phyloP scores from a whole-genome alignment of 2,113 vertebrate species.

The Alethe castanea region DNA sequence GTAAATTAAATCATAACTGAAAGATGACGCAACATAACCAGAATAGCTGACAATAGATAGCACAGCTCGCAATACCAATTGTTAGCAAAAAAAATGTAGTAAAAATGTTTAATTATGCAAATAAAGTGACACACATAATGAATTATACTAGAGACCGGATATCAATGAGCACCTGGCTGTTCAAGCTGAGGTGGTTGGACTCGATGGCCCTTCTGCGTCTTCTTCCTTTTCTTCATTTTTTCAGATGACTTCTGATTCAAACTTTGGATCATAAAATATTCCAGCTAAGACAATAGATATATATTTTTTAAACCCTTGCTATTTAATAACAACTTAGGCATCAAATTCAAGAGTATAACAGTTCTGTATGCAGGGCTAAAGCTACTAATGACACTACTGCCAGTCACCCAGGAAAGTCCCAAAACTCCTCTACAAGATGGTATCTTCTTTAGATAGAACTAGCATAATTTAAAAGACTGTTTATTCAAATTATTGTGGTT shows the following conservation, averaged over 20 bases:
- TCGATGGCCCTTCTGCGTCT: constrained; percentile 78
- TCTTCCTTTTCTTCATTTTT: constrained; percentile 86
- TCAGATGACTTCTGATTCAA: constrained; percentile 94
- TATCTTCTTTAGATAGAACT: neutral
- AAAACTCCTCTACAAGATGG: neutral
- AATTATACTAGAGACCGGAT: neutral
- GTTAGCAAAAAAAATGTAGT: neutral
- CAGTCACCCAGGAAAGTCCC: neutral
- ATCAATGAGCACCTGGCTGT: constrained; percentile 82
- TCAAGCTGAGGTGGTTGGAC: constrained; percentile 88
- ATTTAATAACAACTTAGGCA: neutral
- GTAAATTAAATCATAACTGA: neutral
- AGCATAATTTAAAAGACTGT: neutral
- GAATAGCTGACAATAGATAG: neutral
- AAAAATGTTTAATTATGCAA: neutral
- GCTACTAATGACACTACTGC: too few species aligned
- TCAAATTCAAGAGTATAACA: neutral
- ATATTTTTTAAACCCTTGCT: neutral
- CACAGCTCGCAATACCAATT: neutral
- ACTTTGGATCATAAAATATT: constrained; percentile 97
- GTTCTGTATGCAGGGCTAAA: neutral
- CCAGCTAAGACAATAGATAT: constrained; percentile 80
- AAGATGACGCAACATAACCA: neutral
- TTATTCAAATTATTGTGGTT: neutral
- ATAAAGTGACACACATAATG: neutral